These are phyloP conservation scores for Brachyrhaphis roseni DNA, from an alignment of 2,797 vertebrate species.

Conservation along the genomic window DNA sequence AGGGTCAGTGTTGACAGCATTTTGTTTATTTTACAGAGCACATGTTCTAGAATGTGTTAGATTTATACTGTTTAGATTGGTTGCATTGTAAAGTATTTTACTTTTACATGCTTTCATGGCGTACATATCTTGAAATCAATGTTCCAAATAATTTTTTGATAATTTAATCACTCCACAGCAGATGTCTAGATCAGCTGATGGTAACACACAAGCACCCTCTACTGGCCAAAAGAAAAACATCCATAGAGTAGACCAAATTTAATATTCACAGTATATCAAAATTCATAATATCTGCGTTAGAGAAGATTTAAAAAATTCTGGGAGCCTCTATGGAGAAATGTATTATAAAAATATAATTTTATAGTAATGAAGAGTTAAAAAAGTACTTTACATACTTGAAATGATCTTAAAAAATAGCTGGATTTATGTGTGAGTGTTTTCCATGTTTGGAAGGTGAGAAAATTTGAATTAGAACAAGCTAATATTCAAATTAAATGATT, in stretches of 20 bases:
- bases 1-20: constrained; percentile 5
- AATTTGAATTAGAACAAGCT: background rate
- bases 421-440: background rate
- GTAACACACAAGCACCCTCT: constrained; percentile 67
- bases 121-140: background rate
- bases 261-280: background rate
- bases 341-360: background rate
- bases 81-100: background rate
- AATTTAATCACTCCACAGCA: background rate
- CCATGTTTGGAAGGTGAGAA: background rate
- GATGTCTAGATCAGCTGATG: constrained; percentile 8
- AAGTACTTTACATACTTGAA: background rate
- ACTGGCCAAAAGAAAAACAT: constrained; percentile 48
- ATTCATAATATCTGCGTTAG: background rate
- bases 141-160: background rate
- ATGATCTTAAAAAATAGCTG: background rate
- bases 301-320: background rate
- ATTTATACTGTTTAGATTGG: background rate
- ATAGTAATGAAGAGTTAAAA: background rate
- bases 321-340: background rate
- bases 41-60: background rate
- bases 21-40: background rate
- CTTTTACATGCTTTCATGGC: background rate
- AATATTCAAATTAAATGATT: background rate
- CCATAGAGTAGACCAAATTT: background rate